Percentiles rank a stretch among this genome's conserved stretches.
Evolutionary conservation across 1,140 invertebrate genomes (phyloP).

Genomic region (Drosophila paulistorum): DNA sequence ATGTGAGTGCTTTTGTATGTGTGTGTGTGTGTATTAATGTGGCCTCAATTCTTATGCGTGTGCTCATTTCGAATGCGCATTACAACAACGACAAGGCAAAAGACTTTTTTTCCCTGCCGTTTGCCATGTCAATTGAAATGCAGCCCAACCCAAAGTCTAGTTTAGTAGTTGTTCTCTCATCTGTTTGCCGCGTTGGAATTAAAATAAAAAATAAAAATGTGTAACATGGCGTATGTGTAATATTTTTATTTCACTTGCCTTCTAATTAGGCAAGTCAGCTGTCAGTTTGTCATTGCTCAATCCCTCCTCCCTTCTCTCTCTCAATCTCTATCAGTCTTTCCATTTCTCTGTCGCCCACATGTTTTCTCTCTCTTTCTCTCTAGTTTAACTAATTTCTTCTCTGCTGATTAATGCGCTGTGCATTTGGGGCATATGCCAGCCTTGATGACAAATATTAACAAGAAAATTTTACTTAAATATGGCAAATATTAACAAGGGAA

Average conservation of each 20-base stretch:
- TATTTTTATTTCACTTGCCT: constrained; percentile 80
- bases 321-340: constrained; percentile 47
- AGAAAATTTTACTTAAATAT: constrained; percentile 50
- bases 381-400: constrained; percentile 71
- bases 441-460: constrained; percentile 43
- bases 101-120: constrained; percentile 51
- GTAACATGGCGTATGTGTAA: constrained; percentile 78
- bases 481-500: constrained; percentile 44
- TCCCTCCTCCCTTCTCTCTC: background rate
- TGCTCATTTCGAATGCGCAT: constrained; percentile 81
- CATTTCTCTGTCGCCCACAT: constrained; percentile 16
- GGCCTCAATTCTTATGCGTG: constrained; percentile 78
- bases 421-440: constrained; percentile 64
- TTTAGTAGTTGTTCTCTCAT: constrained; percentile 21
- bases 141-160: constrained; percentile 39
- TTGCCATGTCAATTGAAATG: constrained; percentile 75
- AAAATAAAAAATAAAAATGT: constrained; percentile 67
- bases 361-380: background rate
- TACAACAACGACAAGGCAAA: constrained; percentile 65
- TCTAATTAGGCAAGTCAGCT: constrained; percentile 79
- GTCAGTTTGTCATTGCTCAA: constrained; percentile 49
- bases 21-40: constrained; percentile 64
- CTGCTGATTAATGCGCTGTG: constrained; percentile 66
- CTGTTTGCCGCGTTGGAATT: constrained; percentile 51
- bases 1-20: constrained; percentile 1